Evolutionary conservation across 2,888 invertebrate species (phyloP), one percentile per base, ranked within the genome.

Genomic region (Graphium colonna): DNA sequence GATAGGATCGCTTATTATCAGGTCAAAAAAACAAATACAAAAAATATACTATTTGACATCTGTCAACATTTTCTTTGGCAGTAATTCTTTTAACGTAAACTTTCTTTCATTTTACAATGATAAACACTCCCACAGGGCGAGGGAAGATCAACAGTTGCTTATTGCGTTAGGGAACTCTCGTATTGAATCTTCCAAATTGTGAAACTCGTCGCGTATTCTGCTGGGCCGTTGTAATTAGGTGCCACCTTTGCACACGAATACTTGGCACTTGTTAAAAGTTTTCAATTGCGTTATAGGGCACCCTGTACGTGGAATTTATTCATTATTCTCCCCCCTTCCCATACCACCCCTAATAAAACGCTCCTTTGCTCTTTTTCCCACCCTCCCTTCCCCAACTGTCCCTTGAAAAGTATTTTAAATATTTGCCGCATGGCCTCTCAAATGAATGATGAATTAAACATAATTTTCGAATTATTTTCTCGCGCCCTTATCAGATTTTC

Each of bases 241-340:
- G 76, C 81, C 79, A 88, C 88, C 87, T 89, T 88, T 79, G 83
- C 89, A 87, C 85, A 82, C 87, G 88, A 86, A 87, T 88, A 86
- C 84, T 77, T 79, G 78, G 79, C 86, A 87, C 88, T 89, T 87
- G 88, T 88, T 87, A 87, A 88, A 89, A 88, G 85, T 88, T 89
- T 88, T 88, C 89, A 88, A 89, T 89, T 88, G 87, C 87, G 82
- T 88, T 87, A 88, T 72, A 78, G 77, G 75, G 78, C 77, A 74
- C 69, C 79, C 79, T 82, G 12, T 77, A 85, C 79, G 77, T 77
- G 77, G 83, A 88, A 88, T 88, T 89, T 89, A 89, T 89, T 89
- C 88, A 86, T 88, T 87, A 86, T 82, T 80, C 80, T 82, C 80
- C 62, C 59, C 74, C 71, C 78, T 73, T 71, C 73, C 71, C 69